These are phyloP conservation scores for Prionailurus bengalensis DNA, from an alignment of 2,113 vertebrate species.

Conservation along the genomic window DNA sequence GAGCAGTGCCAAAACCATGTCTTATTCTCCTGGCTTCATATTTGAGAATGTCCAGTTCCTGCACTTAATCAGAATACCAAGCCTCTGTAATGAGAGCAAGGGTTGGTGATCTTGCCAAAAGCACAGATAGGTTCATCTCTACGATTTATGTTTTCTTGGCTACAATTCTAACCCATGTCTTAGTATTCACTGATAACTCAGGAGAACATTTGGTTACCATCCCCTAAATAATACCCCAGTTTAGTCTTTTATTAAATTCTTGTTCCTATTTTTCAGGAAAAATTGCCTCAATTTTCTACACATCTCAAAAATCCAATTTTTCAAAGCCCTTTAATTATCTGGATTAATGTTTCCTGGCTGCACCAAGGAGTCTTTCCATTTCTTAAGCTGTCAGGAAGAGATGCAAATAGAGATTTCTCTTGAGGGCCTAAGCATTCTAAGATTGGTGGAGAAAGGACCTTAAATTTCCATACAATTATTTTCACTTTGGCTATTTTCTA, in stretches of 20 bases:
- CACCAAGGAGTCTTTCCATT: conserved; percentile 69
- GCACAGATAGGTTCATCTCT: background rate
- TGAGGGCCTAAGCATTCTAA: conserved; percentile 27
- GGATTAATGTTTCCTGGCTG: conserved; percentile 49
- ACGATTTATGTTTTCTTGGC: conserved; percentile 73
- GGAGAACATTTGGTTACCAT: conserved; percentile 75
- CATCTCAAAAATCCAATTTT: conserved; percentile 50
- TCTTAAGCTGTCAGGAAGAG: conserved; percentile 46
- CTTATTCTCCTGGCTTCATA: conserved; percentile 25
- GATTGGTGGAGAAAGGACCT: background rate
- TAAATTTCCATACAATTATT: conserved; percentile 59
- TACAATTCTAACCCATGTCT: conserved; percentile 41
- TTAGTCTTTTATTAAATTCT: conserved; percentile 65
- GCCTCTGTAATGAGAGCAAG: conserved; percentile 26
- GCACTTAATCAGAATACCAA: conserved; percentile 59
- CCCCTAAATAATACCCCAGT: conserved; percentile 60
- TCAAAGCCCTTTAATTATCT: conserved; percentile 57
- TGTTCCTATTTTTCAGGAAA: conserved; percentile 77
- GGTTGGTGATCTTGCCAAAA: conserved; percentile 52
- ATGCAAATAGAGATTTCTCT: conserved; percentile 57
- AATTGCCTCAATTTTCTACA: conserved; percentile 55
- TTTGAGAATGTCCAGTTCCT: conserved; percentile 67
- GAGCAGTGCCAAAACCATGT: conserved; percentile 50
- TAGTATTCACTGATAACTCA: conserved; percentile 31
- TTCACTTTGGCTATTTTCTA: conserved; percentile 8